A percentile compares a stretch with the other conserved stretches of the same genome.
These are phyloP conservation scores for Calameuta idolon DNA, from an alignment of 2,888 invertebrate genomes.

Conservation along the genomic window DNA sequence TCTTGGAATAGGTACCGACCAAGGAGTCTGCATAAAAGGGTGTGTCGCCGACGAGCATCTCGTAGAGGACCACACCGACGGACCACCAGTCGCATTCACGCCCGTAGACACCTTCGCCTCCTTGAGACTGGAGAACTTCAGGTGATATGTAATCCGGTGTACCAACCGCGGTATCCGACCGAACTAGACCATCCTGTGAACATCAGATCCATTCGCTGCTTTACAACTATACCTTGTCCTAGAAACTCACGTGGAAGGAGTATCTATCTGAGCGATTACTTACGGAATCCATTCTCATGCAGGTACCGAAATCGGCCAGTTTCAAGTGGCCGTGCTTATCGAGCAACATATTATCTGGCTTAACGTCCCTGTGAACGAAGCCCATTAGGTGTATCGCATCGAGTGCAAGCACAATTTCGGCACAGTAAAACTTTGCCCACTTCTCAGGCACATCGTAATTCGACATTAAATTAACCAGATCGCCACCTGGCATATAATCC, in stretches of 20 bases:
- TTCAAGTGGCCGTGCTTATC: constrained; percentile 96
- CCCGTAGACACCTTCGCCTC: constrained; percentile 95
- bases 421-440: constrained; percentile 98
- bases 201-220: constrained; percentile 3
- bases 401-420: constrained; percentile 96
- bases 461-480: constrained; percentile 98
- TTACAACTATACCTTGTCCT: not conserved
- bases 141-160: constrained; percentile 99
- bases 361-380: constrained; percentile 95
- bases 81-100: constrained; percentile 99
- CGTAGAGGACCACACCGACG: constrained; percentile 98
- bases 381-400: constrained; percentile 99
- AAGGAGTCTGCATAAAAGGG: constrained; percentile 99
- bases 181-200: constrained; percentile 86
- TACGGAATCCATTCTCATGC: constrained; percentile 96
- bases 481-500: constrained; percentile 99
- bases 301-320: constrained; percentile 99
- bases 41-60: constrained; percentile 98
- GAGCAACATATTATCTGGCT: constrained; percentile 98
- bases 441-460: constrained; percentile 99
- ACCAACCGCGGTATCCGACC: constrained; percentile 98
- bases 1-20: constrained; percentile 98
- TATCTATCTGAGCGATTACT: constrained; percentile 33
- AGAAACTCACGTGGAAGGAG: too few species aligned
- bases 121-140: constrained; percentile 97